phyloP scores from a whole-genome alignment of 2,888 invertebrate species.

The Drosophila macrospina region DNA sequence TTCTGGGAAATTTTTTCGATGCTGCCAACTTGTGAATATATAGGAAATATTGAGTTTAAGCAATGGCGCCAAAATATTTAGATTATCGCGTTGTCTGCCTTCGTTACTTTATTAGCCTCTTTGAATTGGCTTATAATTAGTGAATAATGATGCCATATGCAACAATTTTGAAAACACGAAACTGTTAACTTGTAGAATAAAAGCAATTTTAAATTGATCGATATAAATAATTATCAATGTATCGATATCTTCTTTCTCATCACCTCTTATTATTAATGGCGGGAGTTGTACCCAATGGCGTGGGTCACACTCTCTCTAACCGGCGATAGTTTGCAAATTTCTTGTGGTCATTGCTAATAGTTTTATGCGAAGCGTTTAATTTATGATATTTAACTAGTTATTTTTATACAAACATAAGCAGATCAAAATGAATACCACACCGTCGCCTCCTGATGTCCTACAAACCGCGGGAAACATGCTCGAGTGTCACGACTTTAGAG shows the following conservation, averaged over 20 bases:
- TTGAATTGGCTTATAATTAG: background rate
- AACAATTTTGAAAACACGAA: background rate
- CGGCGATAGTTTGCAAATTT: conserved; percentile 52
- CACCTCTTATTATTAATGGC: conserved; percentile 44
- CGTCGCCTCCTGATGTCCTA: conserved; percentile 88
- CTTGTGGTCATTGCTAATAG: conserved; percentile 2
- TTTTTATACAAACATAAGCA: background rate
- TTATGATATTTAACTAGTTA: conserved; percentile 5
- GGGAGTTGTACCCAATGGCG: conserved; percentile 56
- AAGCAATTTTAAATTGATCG: background rate
- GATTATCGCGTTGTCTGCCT: background rate
- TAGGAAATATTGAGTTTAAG: background rate
- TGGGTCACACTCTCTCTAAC: conserved; percentile 45
- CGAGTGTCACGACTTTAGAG: conserved; percentile 88
- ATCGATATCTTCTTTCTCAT: background rate
- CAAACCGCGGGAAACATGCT: conserved; percentile 93
- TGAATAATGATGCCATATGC: too few species aligned
- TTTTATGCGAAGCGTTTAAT: conserved; percentile 8
- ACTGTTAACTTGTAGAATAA: background rate
- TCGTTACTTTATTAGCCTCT: too few species aligned
- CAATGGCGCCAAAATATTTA: too few species aligned
- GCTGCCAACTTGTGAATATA: conserved; percentile 24
- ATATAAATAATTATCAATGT: conserved; percentile 5
- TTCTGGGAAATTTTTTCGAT: background rate
- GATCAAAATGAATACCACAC: conserved; percentile 72